Evolutionary conservation across 2,888 invertebrate species (phyloP).

Genomic region (Hoplodrina blanda): DNA sequence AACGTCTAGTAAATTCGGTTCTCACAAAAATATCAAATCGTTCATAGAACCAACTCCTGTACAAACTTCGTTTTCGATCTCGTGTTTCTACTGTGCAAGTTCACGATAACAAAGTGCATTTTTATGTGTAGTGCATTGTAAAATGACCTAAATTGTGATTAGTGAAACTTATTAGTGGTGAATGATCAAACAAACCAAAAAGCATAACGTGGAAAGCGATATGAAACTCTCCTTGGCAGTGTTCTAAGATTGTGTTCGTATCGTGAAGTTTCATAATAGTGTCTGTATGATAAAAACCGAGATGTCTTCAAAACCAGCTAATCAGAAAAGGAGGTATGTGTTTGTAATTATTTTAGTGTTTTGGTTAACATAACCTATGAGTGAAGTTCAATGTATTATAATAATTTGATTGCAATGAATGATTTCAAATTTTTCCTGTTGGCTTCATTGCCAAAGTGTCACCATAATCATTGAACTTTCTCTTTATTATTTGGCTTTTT

Average conservation of each 20-base stretch:
- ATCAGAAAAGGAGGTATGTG: conserved; percentile 93
- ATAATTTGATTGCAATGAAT: conserved; percentile 22
- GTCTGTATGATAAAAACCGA: conserved; percentile 78
- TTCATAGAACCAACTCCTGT: conserved; percentile 57
- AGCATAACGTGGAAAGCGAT: conserved; percentile 83
- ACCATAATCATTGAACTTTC: conserved; percentile 67
- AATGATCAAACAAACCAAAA: conserved; percentile 73
- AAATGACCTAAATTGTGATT: conserved; percentile 88
- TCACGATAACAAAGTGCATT: conserved; percentile 86
- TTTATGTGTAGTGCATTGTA: conserved; percentile 85
- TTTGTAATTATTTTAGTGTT: conserved; percentile 57
- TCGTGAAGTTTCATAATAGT: conserved; percentile 86
- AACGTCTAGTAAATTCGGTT: neutral
- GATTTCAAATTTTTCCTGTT: conserved; percentile 65
- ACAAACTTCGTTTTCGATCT: conserved; percentile 68
- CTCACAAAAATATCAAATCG: conserved; percentile 31
- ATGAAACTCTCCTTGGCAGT: conserved; percentile 91
- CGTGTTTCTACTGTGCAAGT: conserved; percentile 85
- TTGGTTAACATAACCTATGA: conserved; percentile 44
- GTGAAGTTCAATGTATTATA: conserved; percentile 10
- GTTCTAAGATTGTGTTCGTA: conserved; percentile 90
- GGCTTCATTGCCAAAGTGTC: conserved; percentile 60
- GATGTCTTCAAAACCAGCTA: conserved; percentile 90
- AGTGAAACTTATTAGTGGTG: conserved; percentile 79
- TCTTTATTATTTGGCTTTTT: conserved; percentile 58